phyloP scores from a whole-genome alignment of 2,113 vertebrate genomes.

The Prunella himalayana region DNA sequence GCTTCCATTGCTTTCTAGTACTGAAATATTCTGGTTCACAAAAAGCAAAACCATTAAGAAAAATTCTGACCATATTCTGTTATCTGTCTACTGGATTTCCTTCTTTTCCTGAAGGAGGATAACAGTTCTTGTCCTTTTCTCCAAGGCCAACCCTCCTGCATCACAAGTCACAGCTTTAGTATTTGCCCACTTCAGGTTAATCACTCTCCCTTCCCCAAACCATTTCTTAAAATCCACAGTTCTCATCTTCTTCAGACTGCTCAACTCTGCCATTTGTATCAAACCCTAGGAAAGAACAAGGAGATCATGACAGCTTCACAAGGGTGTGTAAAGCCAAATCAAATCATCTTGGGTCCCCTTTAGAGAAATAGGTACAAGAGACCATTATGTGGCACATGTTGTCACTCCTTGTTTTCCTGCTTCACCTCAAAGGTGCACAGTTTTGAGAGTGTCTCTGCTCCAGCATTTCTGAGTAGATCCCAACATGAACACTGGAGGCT shows the following conservation, averaged over 20 bases:
- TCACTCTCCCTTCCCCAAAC: background rate
- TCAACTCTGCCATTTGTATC: background rate
- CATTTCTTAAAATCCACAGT: background rate
- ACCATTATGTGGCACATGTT: background rate
- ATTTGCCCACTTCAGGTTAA: background rate
- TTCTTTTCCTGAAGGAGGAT: background rate
- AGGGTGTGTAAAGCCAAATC: background rate
- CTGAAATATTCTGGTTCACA: background rate
- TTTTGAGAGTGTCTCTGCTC: background rate
- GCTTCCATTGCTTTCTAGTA: background rate
- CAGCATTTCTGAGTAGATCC: background rate
- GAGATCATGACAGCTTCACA: background rate
- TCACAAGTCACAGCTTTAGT: background rate
- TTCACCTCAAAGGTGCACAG: background rate
- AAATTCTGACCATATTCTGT: background rate
- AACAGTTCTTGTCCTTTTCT: background rate
- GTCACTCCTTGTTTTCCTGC: background rate
- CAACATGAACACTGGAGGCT: background rate
- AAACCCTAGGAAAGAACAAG: background rate
- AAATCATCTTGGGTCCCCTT: background rate
- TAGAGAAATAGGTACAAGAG: background rate
- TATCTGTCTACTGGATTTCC: background rate
- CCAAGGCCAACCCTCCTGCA: background rate
- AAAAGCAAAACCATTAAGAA: background rate
- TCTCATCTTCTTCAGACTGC: background rate